Evolutionary conservation across 2,113 vertebrate species (phyloP).

Genomic region (Mormyrus iriodes): DNA sequence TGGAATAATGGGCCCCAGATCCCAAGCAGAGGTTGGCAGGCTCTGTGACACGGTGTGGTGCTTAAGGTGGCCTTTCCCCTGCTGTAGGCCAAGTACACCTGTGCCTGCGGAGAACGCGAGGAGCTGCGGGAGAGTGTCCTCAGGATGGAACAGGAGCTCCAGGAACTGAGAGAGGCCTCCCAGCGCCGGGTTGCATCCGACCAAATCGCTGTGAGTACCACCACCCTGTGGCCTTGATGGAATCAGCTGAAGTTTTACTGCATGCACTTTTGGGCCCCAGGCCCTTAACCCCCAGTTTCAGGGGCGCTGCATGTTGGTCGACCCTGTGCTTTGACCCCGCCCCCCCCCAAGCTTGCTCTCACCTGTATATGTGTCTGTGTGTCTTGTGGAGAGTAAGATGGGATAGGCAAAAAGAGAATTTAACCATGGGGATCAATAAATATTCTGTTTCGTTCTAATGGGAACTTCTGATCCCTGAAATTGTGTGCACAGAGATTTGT

Average conservation of each 20-base stretch:
- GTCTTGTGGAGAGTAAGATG: neutral
- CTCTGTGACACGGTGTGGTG: neutral
- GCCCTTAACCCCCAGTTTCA: neutral
- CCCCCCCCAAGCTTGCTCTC: neutral
- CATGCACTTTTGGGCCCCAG: neutral
- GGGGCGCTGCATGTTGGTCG: neutral
- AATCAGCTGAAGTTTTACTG: neutral
- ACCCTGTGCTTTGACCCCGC: neutral
- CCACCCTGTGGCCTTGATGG: neutral
- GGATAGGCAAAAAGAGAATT: neutral
- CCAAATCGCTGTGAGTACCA: constrained; percentile 72
- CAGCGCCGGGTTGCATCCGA: constrained; percentile 69
- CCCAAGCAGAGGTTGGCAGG: neutral
- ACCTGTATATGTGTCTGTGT: neutral
- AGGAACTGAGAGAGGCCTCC: constrained; percentile 67
- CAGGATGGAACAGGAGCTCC: constrained; percentile 64
- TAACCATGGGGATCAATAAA: neutral
- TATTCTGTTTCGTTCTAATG: too few species aligned
- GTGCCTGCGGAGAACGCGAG: constrained; percentile 67
- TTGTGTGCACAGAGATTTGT: too few species aligned
- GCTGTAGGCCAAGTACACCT: constrained; percentile 69
- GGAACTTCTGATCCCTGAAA: too few species aligned
- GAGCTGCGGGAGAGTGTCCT: constrained; percentile 56
- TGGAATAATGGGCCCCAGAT: neutral
- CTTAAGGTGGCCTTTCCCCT: neutral